These are phyloP conservation scores for Campylorhamphus procurvoides DNA, from an alignment of 2,113 vertebrate genomes.

Conservation along the genomic window DNA sequence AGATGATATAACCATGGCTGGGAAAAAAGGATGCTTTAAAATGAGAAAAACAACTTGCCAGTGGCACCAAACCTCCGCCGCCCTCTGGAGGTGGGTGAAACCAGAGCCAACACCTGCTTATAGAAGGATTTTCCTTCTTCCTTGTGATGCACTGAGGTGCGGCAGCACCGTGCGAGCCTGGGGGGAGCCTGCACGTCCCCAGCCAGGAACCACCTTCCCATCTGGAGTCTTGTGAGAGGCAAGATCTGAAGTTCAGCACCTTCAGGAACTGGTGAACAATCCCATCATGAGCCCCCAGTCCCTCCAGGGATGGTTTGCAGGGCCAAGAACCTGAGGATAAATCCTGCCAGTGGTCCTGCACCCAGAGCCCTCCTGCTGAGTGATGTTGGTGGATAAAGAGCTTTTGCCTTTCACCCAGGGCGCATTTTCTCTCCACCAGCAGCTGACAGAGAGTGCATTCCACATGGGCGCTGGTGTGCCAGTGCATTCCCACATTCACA, in stretches of 20 bases:
- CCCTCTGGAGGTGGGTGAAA: neutral
- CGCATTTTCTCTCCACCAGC: rapidly evolving
- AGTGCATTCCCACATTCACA: rapidly evolving
- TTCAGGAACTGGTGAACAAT: rapidly evolving
- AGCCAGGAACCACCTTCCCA: neutral
- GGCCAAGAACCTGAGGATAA: neutral
- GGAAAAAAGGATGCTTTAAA: neutral
- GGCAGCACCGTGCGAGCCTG: neutral
- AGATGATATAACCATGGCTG: neutral
- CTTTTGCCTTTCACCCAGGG: neutral
- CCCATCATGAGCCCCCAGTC: rapidly evolving
- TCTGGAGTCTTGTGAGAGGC: neutral
- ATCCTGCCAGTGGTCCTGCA: neutral
- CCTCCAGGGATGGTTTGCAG: neutral
- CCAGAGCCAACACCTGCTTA: neutral
- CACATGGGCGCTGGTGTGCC: neutral
- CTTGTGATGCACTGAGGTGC: neutral
- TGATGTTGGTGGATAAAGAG: rapidly evolving
- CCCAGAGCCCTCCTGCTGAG: rapidly evolving
- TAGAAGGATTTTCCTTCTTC: neutral
- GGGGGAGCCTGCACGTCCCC: rapidly evolving
- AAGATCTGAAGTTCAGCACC: neutral
- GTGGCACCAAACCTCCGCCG: neutral
- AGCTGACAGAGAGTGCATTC: neutral
- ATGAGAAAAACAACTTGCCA: neutral